A percentile compares a stretch with the other conserved stretches of the same genome.
Evolutionary conservation across 1,140 invertebrate genomes (phyloP).

Genomic region (Macrosteles quadrilineatus): DNA sequence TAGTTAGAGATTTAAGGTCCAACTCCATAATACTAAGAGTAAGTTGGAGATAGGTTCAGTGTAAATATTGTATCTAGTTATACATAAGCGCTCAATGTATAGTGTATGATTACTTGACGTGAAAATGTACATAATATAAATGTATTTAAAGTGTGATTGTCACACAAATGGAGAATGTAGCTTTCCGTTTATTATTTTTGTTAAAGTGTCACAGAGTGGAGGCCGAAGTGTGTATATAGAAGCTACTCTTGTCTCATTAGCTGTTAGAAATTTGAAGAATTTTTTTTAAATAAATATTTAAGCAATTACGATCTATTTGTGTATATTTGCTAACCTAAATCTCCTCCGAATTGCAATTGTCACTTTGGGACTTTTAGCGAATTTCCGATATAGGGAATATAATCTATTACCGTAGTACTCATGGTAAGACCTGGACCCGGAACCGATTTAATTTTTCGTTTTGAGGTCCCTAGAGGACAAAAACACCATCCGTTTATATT

Average conservation of each 20-base stretch:
- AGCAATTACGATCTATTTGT: conserved; percentile 9
- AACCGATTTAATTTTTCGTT: no score
- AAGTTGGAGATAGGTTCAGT: background rate
- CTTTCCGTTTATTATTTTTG: conserved; percentile 19
- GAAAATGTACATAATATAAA: background rate
- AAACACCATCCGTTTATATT: no score
- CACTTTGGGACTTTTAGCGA: no score
- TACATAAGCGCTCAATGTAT: conserved; percentile 23
- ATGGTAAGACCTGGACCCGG: no score
- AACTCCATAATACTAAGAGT: no score
- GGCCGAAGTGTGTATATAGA: background rate
- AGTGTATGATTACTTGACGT: conserved; percentile 10
- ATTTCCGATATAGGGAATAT: no score
- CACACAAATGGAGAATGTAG: conserved; percentile 13
- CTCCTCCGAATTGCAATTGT: no score
- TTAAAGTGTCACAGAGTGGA: background rate
- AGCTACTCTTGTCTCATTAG: conserved; percentile 11
- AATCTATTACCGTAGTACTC: no score
- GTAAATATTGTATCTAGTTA: conserved; percentile 17
- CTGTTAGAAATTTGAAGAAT: conserved; percentile 20
- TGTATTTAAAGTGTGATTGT: background rate
- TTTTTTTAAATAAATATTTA: conserved; percentile 25
- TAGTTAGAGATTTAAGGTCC: no score
- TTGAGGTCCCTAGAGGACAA: no score
- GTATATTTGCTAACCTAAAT: no score